Evolutionary conservation across 2,797 vertebrate species (phyloP).

Genomic region (Forpus xanthops): DNA sequence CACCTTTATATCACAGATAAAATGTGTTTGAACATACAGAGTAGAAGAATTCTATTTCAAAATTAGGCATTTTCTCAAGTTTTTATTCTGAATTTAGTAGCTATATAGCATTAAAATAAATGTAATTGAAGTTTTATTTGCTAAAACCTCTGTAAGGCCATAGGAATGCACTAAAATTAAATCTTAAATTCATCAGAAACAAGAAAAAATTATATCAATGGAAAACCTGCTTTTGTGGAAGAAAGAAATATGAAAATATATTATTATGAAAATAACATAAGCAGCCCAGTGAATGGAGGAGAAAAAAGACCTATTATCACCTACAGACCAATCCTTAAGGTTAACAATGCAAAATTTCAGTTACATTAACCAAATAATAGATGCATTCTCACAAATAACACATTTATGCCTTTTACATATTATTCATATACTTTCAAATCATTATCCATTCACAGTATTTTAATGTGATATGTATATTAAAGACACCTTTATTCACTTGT

Average conservation of each 20-base stretch:
- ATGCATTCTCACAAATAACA: slow-evolving; percentile 57
- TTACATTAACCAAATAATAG: slow-evolving; percentile 34
- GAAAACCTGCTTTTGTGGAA: slow-evolving; percentile 54
- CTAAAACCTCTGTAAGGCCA: slow-evolving; percentile 73
- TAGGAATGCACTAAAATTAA: slow-evolving; percentile 70
- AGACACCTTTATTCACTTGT: slow-evolving; percentile 47
- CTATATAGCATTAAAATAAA: slow-evolving; percentile 68
- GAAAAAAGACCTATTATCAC: slow-evolving; percentile 30
- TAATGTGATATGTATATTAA: slow-evolving; percentile 14
- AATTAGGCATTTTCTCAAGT: slow-evolving; percentile 50
- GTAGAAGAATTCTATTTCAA: slow-evolving; percentile 67
- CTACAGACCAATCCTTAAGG: slow-evolving; percentile 50
- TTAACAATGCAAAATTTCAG: slow-evolving; percentile 36
- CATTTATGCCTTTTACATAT: slow-evolving; percentile 30
- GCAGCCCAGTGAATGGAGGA: slow-evolving; percentile 48
- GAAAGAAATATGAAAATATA: too few species aligned
- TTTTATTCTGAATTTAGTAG: slow-evolving; percentile 66
- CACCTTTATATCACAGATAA: slow-evolving; percentile 60
- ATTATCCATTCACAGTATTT: slow-evolving; percentile 27
- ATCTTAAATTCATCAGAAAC: slow-evolving; percentile 55
- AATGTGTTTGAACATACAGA: slow-evolving; percentile 68
- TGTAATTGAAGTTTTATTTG: slow-evolving; percentile 59
- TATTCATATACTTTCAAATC: slow-evolving; percentile 2
- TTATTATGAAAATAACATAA: slow-evolving; percentile 41
- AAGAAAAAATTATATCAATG: slow-evolving; percentile 38